Conservation (phyloP, 1,140 invertebrate species). For the Coelopa frigida region DNA sequence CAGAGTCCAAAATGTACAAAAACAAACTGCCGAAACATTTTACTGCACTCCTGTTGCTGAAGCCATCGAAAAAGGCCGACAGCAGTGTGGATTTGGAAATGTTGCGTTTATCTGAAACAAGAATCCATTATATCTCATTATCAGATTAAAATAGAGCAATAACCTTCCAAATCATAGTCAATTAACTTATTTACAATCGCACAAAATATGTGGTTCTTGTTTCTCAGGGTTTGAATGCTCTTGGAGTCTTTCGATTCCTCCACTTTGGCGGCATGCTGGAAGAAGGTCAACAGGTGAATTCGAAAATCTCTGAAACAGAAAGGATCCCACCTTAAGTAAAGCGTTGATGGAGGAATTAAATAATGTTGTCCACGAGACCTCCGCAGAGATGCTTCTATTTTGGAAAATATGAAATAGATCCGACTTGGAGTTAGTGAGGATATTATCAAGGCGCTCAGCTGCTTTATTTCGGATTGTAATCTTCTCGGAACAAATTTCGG, state of each 20-base stretch:
- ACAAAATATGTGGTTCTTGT: conserved; percentile 13
- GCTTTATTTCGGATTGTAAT: conserved; percentile 12
- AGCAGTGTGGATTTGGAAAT: conserved; percentile 10
- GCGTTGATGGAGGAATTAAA: conserved; percentile 10
- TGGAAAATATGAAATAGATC: no score
- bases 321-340: conserved; percentile 1
- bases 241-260: conserved; percentile 9
- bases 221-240: conserved; percentile 4
- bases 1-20: conserved; percentile 10
- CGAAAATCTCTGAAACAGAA: neutral
- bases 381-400: no score
- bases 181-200: conserved; percentile 12
- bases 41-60: conserved; percentile 1
- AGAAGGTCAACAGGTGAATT: neutral
- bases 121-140: neutral
- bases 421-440: conserved; percentile 10
- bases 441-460: conserved; percentile 10
- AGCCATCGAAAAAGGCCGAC: conserved; percentile 10
- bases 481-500: conserved; percentile 13
- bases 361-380: conserved; percentile 9
- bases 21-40: conserved; percentile 13
- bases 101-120: conserved; percentile 11
- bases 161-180: conserved; percentile 15
- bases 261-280: conserved; percentile 12
- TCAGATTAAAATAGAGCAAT: neutral